These are phyloP conservation scores for Leptopterna dolabrata DNA, from an alignment of 2,888 invertebrate species.

Conservation along the genomic window DNA sequence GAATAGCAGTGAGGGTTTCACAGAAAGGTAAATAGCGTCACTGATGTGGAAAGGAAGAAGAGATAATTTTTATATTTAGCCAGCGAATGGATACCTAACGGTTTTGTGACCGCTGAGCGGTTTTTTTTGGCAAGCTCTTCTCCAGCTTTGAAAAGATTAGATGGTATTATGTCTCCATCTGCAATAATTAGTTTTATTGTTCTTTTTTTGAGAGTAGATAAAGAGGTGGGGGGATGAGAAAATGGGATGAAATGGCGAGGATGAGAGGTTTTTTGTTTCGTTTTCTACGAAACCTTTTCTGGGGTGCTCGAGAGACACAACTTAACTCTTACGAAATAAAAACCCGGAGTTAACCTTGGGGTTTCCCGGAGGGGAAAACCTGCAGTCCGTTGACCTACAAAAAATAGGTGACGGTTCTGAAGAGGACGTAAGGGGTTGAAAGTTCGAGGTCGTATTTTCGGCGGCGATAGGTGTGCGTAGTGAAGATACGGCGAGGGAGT, in stretches of 20 bases:
- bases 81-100: not conserved
- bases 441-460: not conserved
- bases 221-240: not conserved
- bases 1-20: too few relatives aligned
- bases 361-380: not conserved
- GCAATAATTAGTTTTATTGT: constrained; percentile 42
- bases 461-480: not conserved
- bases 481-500: not conserved
- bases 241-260: not conserved
- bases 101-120: not conserved
- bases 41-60: not conserved
- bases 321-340: not conserved
- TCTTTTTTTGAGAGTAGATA: not conserved
- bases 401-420: not conserved
- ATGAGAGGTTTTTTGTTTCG: not conserved
- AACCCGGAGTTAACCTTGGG: not conserved
- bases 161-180: constrained; percentile 24
- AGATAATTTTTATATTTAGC: not conserved
- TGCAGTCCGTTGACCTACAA: not conserved
- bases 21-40: not conserved
- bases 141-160: not conserved
- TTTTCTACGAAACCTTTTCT: not conserved
- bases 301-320: not conserved
- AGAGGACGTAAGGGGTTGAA: not conserved
- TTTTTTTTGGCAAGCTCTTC: not conserved